Evolutionary conservation across 2,113 vertebrate genomes (phyloP), one percentile per base, ranked within the genome.

Genomic region (Butorides virescens): DNA sequence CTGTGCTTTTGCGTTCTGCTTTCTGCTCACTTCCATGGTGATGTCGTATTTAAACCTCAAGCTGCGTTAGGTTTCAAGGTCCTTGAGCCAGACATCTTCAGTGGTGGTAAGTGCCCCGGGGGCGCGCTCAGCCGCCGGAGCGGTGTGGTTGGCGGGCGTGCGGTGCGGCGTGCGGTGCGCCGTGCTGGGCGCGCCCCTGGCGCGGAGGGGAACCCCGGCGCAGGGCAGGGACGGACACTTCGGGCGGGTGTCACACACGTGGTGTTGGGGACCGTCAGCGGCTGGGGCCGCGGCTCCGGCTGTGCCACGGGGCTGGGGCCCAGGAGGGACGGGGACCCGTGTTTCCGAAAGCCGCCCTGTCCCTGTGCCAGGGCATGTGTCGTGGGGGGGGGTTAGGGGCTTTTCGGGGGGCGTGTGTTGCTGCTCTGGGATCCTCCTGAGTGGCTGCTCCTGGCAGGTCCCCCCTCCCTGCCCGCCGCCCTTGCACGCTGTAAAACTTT

Each of bases 181-280:
- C 37, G 37, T 37, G 27, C 66, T 34, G 73, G n/a, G 78, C 29
- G 7, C 6, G 5, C 22, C 52, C 15, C 58, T 30, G 46, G 11
- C 13, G 19, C 26, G 44, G 47, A 53, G 34, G 21, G 37, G 39
- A n/a, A 5, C 25, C 32, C 27, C 30, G 0, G 11, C 66, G 0
- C 13, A 5, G 27, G 61, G 27, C 55, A 47, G 34, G 71, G 16
- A 53, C 7, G 1, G 29, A 25, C 27, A 8, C 59, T 22, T 22
- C 3, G 2, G 77, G 23, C 23, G 27, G 71, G n/a, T 36, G 65
- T 44, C 68, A 37, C 53, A 18, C 26, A 2, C 0, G 0, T 9
- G 36, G 29, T 13, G 6, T 1, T 46, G 86, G 86, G 44, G 55
- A 29, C 7, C 7, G 46, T 32, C 27, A 5, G 25, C 3, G 15